phyloP scores from a whole-genome alignment of 2,888 invertebrate species.

The Metopia argyrocephala region DNA sequence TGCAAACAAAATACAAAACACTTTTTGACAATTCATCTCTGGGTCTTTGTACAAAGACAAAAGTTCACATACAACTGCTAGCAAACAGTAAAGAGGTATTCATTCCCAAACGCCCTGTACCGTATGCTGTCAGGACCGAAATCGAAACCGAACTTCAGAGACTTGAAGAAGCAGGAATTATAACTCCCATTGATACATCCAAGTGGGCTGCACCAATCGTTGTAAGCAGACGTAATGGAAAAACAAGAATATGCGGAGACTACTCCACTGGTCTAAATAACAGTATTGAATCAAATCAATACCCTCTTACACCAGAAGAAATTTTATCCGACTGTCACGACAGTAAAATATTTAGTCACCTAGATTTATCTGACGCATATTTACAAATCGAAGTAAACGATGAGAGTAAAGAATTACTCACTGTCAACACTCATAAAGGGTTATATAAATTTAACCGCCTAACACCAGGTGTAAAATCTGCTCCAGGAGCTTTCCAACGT shows the following conservation, averaged over 20 bases:
- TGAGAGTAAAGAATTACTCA: conserved; percentile 58
- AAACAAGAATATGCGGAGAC: conserved; percentile 64
- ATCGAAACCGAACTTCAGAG: too few relatives aligned
- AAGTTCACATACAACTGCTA: too few relatives aligned
- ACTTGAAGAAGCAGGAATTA: conserved; percentile 54
- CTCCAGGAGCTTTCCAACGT: conserved; percentile 62
- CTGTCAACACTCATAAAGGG: conserved; percentile 60
- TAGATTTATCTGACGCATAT: conserved; percentile 65
- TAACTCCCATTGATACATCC: conserved; percentile 61
- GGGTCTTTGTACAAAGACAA: too few relatives aligned
- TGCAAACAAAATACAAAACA: too few relatives aligned
- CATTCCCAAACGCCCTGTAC: too few relatives aligned
- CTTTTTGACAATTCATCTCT: too few relatives aligned
- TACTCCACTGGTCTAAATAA: conserved; percentile 64
- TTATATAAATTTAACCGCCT: conserved; percentile 55
- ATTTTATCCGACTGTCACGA: conserved; percentile 12
- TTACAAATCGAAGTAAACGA: conserved; percentile 64
- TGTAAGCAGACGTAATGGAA: conserved; percentile 46
- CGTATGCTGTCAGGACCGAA: too few relatives aligned
- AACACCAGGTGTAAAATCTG: conserved; percentile 62
- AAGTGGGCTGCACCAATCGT: conserved; percentile 66
- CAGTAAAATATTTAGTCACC: conserved; percentile 45
- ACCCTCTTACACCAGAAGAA: too few relatives aligned
- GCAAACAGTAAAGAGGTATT: too few relatives aligned
- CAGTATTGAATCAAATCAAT: conserved; percentile 61